These are phyloP conservation scores for Mesocricetus auratus DNA, from an alignment of 2,113 vertebrate genomes.

Conservation along the genomic window DNA sequence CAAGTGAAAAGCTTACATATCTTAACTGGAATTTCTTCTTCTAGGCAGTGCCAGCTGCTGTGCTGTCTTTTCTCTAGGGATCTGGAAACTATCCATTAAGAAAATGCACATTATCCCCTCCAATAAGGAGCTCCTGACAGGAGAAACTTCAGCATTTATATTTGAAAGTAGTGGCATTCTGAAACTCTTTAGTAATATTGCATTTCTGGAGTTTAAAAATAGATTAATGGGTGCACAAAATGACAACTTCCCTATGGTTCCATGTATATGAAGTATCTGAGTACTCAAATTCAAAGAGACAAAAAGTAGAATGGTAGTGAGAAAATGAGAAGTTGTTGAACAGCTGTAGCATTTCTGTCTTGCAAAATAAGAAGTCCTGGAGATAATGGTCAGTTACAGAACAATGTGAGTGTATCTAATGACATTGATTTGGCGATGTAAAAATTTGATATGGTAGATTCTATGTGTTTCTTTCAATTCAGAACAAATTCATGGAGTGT, in stretches of 20 bases:
- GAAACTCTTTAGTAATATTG: neutral
- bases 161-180: slow-evolving; percentile 43
- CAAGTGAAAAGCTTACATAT: slow-evolving; percentile 62
- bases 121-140: slow-evolving; percentile 12
- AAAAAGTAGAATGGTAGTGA: neutral
- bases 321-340: neutral
- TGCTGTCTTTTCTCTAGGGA: slow-evolving; percentile 42
- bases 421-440: neutral
- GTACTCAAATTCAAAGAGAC: slow-evolving; percentile 8
- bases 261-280: neutral
- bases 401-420: neutral
- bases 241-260: neutral
- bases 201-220: slow-evolving; percentile 17
- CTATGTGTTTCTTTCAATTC: neutral
- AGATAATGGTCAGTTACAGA: neutral
- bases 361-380: slow-evolving; percentile 24
- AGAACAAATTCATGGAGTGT: neutral
- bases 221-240: neutral
- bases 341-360: slow-evolving; percentile 7
- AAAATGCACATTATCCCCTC: slow-evolving; percentile 23
- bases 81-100: slow-evolving; percentile 47
- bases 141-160: neutral
- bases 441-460: slow-evolving; percentile 14
- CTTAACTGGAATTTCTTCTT: slow-evolving; percentile 63
- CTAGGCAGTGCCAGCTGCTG: neutral